Percentiles rank a stretch among this genome's conserved stretches.
Conservation (phyloP, 2,113 vertebrate genomes). For the Colinus virginianus region DNA sequence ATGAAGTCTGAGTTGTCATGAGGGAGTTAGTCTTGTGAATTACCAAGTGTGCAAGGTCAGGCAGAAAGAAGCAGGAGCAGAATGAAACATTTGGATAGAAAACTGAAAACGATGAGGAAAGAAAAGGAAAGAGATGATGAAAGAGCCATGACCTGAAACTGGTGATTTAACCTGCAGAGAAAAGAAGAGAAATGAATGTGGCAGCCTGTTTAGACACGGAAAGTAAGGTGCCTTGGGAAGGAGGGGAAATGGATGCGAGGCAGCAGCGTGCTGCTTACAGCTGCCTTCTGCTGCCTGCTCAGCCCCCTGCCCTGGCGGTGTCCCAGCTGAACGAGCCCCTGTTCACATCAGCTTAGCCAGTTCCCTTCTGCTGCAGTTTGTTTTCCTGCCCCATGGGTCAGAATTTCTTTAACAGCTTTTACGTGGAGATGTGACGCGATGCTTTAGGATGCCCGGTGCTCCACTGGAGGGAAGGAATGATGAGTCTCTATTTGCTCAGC, state of each 20-base stretch:
- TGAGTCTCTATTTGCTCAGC: background rate
- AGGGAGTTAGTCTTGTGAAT: background rate
- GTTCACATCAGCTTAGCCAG: constrained; percentile 36
- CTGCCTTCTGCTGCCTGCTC: background rate
- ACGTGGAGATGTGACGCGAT: background rate
- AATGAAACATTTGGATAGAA: background rate
- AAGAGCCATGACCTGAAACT: background rate
- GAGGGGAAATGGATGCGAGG: background rate
- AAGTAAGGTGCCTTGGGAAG: background rate
- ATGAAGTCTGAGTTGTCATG: fast-evolving
- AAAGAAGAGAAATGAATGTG: background rate
- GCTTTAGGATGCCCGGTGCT: background rate
- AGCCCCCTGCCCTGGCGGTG: background rate
- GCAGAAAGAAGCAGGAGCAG: background rate
- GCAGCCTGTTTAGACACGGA: background rate
- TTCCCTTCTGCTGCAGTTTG: constrained; percentile 3
- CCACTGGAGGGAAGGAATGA: background rate
- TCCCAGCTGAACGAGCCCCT: background rate
- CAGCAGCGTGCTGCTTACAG: background rate
- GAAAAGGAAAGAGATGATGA: background rate
- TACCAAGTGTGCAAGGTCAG: background rate
- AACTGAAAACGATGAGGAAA: background rate
- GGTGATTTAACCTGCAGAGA: background rate
- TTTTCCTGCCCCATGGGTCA: background rate
- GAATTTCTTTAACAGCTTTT: constrained; percentile 41